Base-by-base conservation (phyloP, 2,113 vertebrate genomes). In the Salvator merianae region DNA sequence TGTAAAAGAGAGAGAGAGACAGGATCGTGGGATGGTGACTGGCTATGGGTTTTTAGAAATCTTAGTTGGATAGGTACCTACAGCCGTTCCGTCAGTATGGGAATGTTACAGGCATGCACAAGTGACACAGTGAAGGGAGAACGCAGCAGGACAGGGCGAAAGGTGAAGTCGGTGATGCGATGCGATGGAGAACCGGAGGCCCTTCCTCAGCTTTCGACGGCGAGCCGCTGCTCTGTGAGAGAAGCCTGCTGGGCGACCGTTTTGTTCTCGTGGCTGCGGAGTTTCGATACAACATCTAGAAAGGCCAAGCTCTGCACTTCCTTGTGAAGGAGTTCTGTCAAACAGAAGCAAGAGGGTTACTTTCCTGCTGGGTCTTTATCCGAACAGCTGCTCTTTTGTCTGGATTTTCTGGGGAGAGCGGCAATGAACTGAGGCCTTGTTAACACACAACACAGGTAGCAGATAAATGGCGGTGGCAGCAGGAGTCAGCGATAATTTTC, bases 161-260 rank as follows among this genome's bases (percentile, higher is more conserved):
- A 91, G 91, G 93, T 95, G 95, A 93, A 92, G 89, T 96, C 95
- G 68, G 93, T 93, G 95, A 91, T 82, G 90, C 87, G 91, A 90
- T 82, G 91, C 65, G 86, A 5, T 77, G 72, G 62, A 88, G 88
- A 84, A 91, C 89, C 38, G 6, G 85, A 77, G 88, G 94, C 68
- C 94, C 91, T 96, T 94, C 95, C 95, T 98, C 97, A 99, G 97
- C 99, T 99, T 94, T 98, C 97, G 87, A 98, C 97, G 1, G 97
- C 97, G 81, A 99, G 96, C 93, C 98, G 97, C 96, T 99, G 99
- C 98, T 99, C 99, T 85, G 98, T 99, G 88, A 99, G 96, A 38
- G 96, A 99, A 70, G 99, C 99, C 97, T 99, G 98, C 81, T 99
- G 99, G 68, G 99, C 97, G 36, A 99, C 99, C 65, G 97, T 98